Conservation (phyloP, 1,140 invertebrate species). For the Antheraea pernyi region DNA sequence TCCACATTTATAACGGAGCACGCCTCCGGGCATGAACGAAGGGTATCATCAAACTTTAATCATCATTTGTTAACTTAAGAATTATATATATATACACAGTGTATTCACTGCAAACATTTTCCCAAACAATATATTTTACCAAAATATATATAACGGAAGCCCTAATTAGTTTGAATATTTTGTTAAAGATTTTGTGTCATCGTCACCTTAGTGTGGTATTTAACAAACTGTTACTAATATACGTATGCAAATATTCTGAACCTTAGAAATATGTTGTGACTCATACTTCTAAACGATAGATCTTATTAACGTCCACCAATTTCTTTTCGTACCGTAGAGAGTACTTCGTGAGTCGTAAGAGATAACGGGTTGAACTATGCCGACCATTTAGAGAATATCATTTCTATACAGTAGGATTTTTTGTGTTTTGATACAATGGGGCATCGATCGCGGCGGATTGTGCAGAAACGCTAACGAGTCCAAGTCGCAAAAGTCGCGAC, state of each 20-base stretch:
- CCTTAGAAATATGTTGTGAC: conserved; percentile 6
- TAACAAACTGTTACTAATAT: conserved; percentile 7
- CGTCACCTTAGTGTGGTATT: conserved; percentile 11
- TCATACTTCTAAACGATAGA: background rate
- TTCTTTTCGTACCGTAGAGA: conserved; percentile 12
- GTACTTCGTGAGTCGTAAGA: conserved; percentile 42
- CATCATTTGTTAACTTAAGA: too few relatives aligned
- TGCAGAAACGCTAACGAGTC: conserved; percentile 55
- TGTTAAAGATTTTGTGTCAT: conserved; percentile 7
- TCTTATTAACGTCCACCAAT: background rate
- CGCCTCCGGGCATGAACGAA: too few relatives aligned
- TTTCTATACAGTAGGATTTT: conserved; percentile 59
- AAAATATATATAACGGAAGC: background rate
- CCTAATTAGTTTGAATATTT: background rate
- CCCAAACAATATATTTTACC: background rate
- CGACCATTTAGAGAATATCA: conserved; percentile 53
- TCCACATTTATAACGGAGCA: conserved; percentile 67
- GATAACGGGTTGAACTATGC: conserved; percentile 47
- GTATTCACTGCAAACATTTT: conserved; percentile 5
- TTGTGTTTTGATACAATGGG: conserved; percentile 63
- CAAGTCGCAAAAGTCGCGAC: conserved; percentile 24
- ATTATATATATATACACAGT: background rate
- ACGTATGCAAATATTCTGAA: background rate
- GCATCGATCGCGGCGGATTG: conserved; percentile 56
- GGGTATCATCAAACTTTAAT: too few relatives aligned